phyloP scores from a whole-genome alignment of 2,888 invertebrate species.

The Megastigmus dorsalis region DNA sequence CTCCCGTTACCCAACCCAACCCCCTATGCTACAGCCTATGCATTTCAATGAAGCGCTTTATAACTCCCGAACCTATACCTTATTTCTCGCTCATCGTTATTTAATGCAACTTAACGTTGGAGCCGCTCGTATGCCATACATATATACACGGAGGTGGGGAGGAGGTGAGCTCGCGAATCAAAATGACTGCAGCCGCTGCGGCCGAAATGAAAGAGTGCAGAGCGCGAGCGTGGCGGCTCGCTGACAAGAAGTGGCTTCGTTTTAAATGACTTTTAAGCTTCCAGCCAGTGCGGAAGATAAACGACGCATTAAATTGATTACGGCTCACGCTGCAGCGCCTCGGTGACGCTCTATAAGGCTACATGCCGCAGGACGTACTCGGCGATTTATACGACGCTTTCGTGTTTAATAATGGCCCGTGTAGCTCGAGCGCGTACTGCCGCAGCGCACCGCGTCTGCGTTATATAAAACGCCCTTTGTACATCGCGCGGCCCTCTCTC shows the following conservation, averaged over 20 bases:
- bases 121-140: too few species aligned
- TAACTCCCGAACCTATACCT: too few species aligned
- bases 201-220: constrained; percentile 27
- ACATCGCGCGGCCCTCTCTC: neutral
- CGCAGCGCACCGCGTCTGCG: neutral
- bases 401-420: constrained; percentile 45
- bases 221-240: too few species aligned
- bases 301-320: constrained; percentile 52
- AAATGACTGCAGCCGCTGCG: too few species aligned
- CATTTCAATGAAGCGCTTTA: too few species aligned
- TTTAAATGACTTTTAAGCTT: constrained; percentile 38
- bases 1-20: too few species aligned
- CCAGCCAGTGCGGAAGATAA: constrained; percentile 38
- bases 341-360: constrained; percentile 38
- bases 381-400: constrained; percentile 46
- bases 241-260: constrained; percentile 28
- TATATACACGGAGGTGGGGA: neutral
- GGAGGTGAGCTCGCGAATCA: neutral
- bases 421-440: neutral
- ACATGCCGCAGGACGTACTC: too few species aligned
- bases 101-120: too few species aligned
- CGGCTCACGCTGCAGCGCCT: constrained; percentile 25
- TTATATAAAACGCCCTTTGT: neutral
- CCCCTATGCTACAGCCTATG: too few species aligned
- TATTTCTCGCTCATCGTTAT: too few species aligned